Percentiles rank a stretch among this genome's conserved stretches.
Evolutionary conservation across 2,888 invertebrate genomes (phyloP).

Genomic region (Leucoma salicis): DNA sequence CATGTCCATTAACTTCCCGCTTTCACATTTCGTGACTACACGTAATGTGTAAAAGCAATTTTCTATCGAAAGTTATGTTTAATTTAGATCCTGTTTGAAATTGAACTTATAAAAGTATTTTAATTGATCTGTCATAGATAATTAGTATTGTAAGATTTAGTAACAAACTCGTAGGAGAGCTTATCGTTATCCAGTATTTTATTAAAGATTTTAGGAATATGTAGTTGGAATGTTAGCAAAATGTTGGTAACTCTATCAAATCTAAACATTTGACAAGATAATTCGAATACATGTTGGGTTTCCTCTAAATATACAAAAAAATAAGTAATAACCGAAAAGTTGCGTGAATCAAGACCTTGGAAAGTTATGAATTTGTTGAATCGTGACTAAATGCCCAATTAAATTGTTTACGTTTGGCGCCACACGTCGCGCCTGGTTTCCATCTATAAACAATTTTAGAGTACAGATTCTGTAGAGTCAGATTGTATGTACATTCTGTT

Average conservation of each 20-base stretch:
- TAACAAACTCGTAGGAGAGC: too few species aligned
- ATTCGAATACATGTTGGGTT: background rate
- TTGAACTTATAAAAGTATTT: conserved; percentile 12
- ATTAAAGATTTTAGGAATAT: too few species aligned
- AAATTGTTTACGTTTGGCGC: conserved; percentile 71
- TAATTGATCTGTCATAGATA: conserved; percentile 24
- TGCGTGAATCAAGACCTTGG: conserved; percentile 8
- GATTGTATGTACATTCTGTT: conserved; percentile 42
- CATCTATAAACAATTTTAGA: conserved; percentile 62
- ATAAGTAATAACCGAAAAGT: background rate
- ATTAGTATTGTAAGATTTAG: conserved; percentile 6
- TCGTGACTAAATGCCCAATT: conserved; percentile 73
- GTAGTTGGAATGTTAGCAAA: background rate
- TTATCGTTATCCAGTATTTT: too few species aligned
- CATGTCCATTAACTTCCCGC: conserved; percentile 1
- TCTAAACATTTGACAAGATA: background rate
- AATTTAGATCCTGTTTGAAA: conserved; percentile 11
- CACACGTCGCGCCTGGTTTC: conserved; percentile 64
- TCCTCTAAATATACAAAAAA: background rate
- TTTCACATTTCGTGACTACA: conserved; percentile 39
- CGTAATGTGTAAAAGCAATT: conserved; percentile 41
- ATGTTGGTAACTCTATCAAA: background rate
- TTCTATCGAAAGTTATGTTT: conserved; percentile 30
- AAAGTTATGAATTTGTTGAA: conserved; percentile 54
- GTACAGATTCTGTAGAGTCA: conserved; percentile 52